Evolutionary conservation across 2,113 vertebrate genomes (phyloP).

Genomic region (Eonycteris spelaea): DNA sequence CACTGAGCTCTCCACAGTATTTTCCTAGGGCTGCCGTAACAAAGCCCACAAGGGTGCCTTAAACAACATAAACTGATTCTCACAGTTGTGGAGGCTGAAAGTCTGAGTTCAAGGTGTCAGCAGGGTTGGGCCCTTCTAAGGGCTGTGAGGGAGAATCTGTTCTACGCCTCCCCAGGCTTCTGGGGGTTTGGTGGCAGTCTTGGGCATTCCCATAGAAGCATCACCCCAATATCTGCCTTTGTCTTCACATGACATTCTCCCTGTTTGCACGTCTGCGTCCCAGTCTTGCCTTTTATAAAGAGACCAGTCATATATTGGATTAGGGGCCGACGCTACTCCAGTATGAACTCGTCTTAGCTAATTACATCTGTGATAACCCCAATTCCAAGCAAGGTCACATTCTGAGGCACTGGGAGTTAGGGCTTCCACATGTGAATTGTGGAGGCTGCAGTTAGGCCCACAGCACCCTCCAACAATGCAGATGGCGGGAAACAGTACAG

Average conservation of each 20-base stretch:
- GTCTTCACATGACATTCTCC: too few relatives aligned
- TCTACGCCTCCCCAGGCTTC: not conserved
- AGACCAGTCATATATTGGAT: not conserved
- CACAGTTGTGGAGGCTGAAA: not conserved
- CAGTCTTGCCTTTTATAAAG: not conserved
- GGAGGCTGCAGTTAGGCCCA: not conserved
- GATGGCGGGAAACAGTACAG: not conserved
- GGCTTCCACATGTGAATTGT: not conserved
- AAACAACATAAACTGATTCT: not conserved
- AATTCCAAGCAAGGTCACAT: not conserved
- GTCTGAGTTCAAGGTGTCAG: not conserved
- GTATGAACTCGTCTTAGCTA: not conserved
- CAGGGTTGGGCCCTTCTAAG: too few relatives aligned
- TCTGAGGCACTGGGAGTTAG: too few relatives aligned
- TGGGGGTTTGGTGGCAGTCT: not conserved
- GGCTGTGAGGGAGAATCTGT: not conserved
- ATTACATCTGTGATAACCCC: not conserved
- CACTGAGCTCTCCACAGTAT: not conserved
- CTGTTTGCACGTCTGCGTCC: too few relatives aligned
- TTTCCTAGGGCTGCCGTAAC: not conserved
- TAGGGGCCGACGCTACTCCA: not conserved
- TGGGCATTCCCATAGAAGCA: not conserved
- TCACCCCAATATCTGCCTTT: not conserved
- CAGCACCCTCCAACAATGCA: not conserved
- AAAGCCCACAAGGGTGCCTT: not conserved